Conservation (phyloP, 2,113 vertebrate genomes). For the Tychaedon coryphoeus region DNA sequence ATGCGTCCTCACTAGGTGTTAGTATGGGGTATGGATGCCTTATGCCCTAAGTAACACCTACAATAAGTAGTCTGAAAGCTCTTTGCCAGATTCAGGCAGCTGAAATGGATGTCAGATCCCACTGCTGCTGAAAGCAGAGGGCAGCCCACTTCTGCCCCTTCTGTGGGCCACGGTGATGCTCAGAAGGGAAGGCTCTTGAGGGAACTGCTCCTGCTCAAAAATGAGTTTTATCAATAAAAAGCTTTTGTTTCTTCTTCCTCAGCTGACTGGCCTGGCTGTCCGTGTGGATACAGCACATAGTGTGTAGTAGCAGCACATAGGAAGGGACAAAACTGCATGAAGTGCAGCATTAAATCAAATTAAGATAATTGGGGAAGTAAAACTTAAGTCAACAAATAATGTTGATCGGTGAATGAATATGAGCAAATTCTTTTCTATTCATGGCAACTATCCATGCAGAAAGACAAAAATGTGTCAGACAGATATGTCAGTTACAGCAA, state of each 20-base stretch:
- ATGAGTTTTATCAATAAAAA: background rate
- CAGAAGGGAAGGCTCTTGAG: background rate
- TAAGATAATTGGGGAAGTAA: background rate
- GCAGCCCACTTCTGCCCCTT: background rate
- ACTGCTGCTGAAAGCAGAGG: background rate
- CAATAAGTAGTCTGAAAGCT: background rate
- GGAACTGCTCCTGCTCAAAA: background rate
- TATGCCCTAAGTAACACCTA: background rate
- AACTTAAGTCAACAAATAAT: background rate
- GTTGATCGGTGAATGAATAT: background rate
- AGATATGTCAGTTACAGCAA: background rate
- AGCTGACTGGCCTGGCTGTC: background rate
- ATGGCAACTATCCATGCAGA: background rate
- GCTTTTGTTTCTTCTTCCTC: background rate
- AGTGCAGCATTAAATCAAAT: background rate
- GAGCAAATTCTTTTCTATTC: background rate
- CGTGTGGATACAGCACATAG: background rate
- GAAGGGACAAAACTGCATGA: background rate
- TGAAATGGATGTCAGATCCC: background rate
- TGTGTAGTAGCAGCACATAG: background rate
- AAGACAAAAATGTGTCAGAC: background rate
- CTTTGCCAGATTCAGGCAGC: background rate
- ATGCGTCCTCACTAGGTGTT: background rate
- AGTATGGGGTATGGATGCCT: background rate
- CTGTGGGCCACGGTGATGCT: background rate